Conservation (phyloP, 2,888 invertebrate species). For the Lydus trimaculatus region DNA sequence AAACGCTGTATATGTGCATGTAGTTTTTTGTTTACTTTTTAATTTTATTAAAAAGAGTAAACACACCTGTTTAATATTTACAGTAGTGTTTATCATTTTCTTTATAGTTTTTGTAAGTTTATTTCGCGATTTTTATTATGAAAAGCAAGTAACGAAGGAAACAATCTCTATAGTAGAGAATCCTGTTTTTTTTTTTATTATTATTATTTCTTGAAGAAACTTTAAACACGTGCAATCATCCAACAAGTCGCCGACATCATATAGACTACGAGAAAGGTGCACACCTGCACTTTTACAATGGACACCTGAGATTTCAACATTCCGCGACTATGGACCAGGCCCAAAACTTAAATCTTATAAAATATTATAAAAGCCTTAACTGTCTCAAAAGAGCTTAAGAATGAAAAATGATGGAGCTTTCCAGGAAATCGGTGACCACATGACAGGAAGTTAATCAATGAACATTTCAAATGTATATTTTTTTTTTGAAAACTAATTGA, state of each 20-base stretch:
- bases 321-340: slow-evolving; percentile 46
- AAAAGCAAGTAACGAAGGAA: slow-evolving; percentile 1
- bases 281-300: slow-evolving; percentile 59
- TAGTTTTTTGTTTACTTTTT: neutral
- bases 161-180: neutral
- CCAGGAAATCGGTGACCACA: neutral
- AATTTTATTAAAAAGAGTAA: neutral
- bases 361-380: slow-evolving; percentile 33
- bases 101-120: neutral
- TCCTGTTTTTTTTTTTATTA: slow-evolving; percentile 4
- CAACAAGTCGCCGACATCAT: slow-evolving; percentile 40
- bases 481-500: neutral
- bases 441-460: slow-evolving; percentile 12
- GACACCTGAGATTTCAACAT: slow-evolving; percentile 57
- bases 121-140: neutral
- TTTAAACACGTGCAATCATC: slow-evolving; percentile 49
- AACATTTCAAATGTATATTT: neutral
- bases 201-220: slow-evolving; percentile 43
- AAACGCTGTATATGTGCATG: neutral
- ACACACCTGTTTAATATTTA: slow-evolving; percentile 6
- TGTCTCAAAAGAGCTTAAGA: slow-evolving; percentile 29
- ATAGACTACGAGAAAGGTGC: slow-evolving; percentile 45
- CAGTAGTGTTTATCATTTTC: neutral
- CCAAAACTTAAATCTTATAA: slow-evolving; percentile 33
- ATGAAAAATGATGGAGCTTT: slow-evolving; percentile 31